Conservation (phyloP, 2,888 invertebrate species). For the Hemaris fuciformis region DNA sequence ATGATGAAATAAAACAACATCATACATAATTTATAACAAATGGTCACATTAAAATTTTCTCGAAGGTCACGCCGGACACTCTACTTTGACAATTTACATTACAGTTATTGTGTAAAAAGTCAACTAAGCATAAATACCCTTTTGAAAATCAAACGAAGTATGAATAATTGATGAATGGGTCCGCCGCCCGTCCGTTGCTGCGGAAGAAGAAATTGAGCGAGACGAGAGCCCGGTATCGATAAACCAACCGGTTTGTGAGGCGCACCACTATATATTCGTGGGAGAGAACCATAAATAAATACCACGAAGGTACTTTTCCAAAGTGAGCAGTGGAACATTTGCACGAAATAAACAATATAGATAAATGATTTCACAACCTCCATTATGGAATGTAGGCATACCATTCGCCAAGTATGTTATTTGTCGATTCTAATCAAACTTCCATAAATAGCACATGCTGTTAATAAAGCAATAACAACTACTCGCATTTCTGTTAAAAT, state of each 20-base stretch:
- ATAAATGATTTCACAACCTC: background rate
- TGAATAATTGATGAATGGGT: conserved; percentile 65
- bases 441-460: background rate
- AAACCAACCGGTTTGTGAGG: conserved; percentile 49
- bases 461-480: background rate
- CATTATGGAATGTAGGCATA: background rate
- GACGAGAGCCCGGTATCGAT: conserved; percentile 51
- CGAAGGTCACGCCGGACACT: conserved; percentile 32
- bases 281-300: conserved; percentile 51
- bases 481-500: background rate
- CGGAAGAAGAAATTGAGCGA: conserved; percentile 66
- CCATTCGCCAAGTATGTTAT: background rate
- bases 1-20: conserved; percentile 14
- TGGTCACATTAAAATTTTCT: conserved; percentile 19
- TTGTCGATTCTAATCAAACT: background rate
- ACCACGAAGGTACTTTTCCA: conserved; percentile 26
- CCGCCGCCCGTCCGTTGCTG: conserved; percentile 45
- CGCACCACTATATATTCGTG: conserved; percentile 51
- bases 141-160: conserved; percentile 55
- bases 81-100: conserved; percentile 35
- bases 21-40: conserved; percentile 22
- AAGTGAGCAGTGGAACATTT: conserved; percentile 43
- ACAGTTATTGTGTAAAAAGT: conserved; percentile 47
- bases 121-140: conserved; percentile 37
- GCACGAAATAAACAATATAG: conserved; percentile 35